These are phyloP conservation scores for Drosophila oshimai DNA, from an alignment of 1,140 invertebrate species.

Conservation along the genomic window DNA sequence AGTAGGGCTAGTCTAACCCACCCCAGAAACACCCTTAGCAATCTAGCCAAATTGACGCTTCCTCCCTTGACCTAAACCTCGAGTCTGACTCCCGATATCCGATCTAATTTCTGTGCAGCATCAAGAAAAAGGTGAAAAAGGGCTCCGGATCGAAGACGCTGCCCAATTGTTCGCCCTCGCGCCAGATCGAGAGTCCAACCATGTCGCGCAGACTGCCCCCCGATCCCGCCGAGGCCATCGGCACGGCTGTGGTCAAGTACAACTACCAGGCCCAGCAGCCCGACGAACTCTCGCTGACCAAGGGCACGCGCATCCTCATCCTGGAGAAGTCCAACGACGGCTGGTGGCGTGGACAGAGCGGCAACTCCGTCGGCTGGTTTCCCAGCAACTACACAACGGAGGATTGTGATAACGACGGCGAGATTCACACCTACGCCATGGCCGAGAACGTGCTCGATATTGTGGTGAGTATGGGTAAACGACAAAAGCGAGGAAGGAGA, in stretches of 20 bases:
- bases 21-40: not conserved
- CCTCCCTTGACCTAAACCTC: not conserved
- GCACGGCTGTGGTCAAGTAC: constrained; percentile 97
- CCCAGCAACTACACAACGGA: constrained; percentile 98
- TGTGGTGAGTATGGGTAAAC: constrained; percentile 87
- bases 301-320: constrained; percentile 96
- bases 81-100: not conserved
- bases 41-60: not conserved
- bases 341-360: constrained; percentile 98
- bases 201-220: constrained; percentile 89
- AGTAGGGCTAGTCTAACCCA: constrained; percentile 30
- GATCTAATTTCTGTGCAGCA: constrained; percentile 85
- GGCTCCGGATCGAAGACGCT: constrained; percentile 92
- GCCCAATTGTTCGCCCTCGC: constrained; percentile 91
- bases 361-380: constrained; percentile 94
- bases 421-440: constrained; percentile 95
- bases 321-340: constrained; percentile 99
- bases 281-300: constrained; percentile 96
- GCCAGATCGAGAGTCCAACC: constrained; percentile 90
- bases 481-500: not conserved
- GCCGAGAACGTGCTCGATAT: constrained; percentile 96
- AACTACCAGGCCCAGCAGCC: constrained; percentile 98
- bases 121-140: constrained; percentile 96
- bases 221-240: constrained; percentile 94
- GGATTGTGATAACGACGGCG: constrained; percentile 93